These are phyloP conservation scores for Meganola albula DNA, from an alignment of 2,888 invertebrate genomes.

Conservation along the genomic window DNA sequence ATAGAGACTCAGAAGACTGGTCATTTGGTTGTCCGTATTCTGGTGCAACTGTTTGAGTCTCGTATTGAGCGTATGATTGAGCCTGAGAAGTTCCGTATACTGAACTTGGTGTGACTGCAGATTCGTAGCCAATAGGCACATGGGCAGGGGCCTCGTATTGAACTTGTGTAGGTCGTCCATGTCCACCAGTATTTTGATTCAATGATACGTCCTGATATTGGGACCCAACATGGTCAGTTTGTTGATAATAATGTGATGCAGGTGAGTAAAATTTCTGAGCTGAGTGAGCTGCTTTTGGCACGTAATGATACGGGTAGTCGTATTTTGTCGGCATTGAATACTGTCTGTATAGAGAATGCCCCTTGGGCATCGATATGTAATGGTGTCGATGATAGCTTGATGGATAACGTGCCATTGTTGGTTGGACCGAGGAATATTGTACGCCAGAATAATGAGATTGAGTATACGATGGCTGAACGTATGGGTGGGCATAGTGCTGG, in stretches of 20 bases:
- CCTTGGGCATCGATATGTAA: slow-evolving; percentile 40
- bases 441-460: slow-evolving; percentile 64
- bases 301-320: slow-evolving; percentile 56
- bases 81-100: slow-evolving; percentile 21
- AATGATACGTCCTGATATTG: slow-evolving; percentile 20
- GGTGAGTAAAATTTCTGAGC: slow-evolving; percentile 43
- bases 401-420: slow-evolving; percentile 70
- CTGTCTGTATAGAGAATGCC: slow-evolving; percentile 49
- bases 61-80: slow-evolving; percentile 22
- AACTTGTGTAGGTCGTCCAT: slow-evolving; percentile 29
- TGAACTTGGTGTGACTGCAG: slow-evolving; percentile 30
- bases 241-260: slow-evolving; percentile 43
- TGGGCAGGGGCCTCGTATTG: slow-evolving; percentile 42
- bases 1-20: slow-evolving; percentile 21
- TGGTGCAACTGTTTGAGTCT: slow-evolving; percentile 24
- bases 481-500: slow-evolving; percentile 58
- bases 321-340: slow-evolving; percentile 50
- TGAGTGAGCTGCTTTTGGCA: slow-evolving; percentile 39
- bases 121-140: slow-evolving; percentile 29
- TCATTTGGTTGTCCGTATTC: slow-evolving; percentile 27
- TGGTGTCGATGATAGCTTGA: slow-evolving; percentile 47
- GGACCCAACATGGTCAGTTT: slow-evolving; percentile 29
- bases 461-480: slow-evolving; percentile 61
- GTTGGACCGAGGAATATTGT: slow-evolving; percentile 68
- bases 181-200: slow-evolving; percentile 13